Base-by-base conservation (phyloP, 2,113 vertebrate genomes). In the Argyrosomus japonicus region DNA sequence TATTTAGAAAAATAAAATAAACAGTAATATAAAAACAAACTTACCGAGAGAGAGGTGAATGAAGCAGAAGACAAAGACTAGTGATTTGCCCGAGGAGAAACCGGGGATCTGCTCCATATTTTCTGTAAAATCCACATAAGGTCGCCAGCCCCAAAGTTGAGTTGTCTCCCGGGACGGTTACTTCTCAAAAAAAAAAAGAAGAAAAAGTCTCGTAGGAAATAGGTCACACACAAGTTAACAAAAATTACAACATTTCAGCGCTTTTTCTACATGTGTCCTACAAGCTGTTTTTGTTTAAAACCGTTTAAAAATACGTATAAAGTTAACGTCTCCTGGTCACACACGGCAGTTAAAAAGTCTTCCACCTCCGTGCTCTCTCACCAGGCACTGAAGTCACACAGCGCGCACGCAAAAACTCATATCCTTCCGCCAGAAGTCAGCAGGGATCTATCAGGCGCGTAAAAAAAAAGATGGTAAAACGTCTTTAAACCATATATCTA, bases 61-160 rank as follows among this genome's bases (percentile, higher is more conserved):
- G 86, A 93, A 94, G 82, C 89, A 93, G 70, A 93, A 71, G 76
- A 92, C 50, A 7, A 95, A 56, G 57, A 94, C 79, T 72, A 95
- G 80, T 23, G 92, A 78, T 90, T 77, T 93, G 65, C 92, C 95
- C 83, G 91, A 90, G 87, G 84, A 92, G 64, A 94, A 84, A 93
- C 86, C 93, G 92, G 95, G 92, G 77, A 92, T 84, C 73, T 89
- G 93, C 90, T 94, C 94, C 95, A 96, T 96, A 53, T 87, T 95
- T 93, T 91, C 76, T 80, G 91, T 95, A 93, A 92, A 94, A 95
- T 95, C 95, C 95, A 95, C 95, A 96, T 96, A 95, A 92, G 93
- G 95, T 92, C 93, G 83, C 88, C 86, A 94, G 94, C 91, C 89
- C 89, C 92, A 53, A 87, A 93, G 90, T 86, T 84, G 87, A 88